phyloP scores from a whole-genome alignment of 2,888 invertebrate species.

The Ypsolopha sequella region DNA sequence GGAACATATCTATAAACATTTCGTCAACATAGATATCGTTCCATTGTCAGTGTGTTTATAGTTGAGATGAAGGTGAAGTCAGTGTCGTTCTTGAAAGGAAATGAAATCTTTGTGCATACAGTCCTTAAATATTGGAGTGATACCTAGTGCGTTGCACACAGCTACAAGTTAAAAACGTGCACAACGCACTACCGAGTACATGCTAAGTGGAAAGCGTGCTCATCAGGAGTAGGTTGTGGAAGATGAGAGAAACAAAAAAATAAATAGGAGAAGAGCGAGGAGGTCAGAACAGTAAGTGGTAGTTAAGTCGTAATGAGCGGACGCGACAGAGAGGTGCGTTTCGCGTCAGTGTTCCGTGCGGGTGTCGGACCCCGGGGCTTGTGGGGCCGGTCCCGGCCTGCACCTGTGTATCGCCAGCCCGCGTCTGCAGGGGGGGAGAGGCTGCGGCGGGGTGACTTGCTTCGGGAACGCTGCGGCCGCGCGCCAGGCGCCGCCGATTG shows the following conservation, averaged over 20 bases:
- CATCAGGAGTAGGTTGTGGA: conserved; percentile 50
- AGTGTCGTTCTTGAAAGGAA: neutral
- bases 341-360: conserved; percentile 56
- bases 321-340: conserved; percentile 43
- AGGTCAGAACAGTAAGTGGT: conserved; percentile 56
- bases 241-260: conserved; percentile 53
- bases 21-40: neutral
- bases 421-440: conserved; percentile 84
- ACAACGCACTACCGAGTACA: conserved; percentile 17
- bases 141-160: conserved; percentile 17
- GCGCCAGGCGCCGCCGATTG: conserved; percentile 85
- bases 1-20: neutral
- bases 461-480: conserved; percentile 71
- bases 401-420: conserved; percentile 73
- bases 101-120: neutral
- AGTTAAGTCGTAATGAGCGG: conserved; percentile 64
- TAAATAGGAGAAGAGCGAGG: conserved; percentile 46
- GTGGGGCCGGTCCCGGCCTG: conserved; percentile 28
- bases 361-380: conserved; percentile 40
- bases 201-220: conserved; percentile 49
- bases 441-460: conserved; percentile 87
- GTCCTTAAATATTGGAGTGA: neutral
- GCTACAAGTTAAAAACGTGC: conserved; percentile 5
- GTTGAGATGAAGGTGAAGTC: neutral
- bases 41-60: neutral